Conservation (phyloP, 2,113 vertebrate genomes). For the human (Homo sapiens) region GRCh38 chr18:73932001-73932500, state of each 20-base stretch:
- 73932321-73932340: slow-evolving; percentile 43
- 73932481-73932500: neutral
- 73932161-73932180: neutral
- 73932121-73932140: slow-evolving; percentile 50
- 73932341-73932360: slow-evolving; percentile 36
- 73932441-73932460: neutral
- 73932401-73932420: neutral
- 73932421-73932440: neutral
- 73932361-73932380: neutral
- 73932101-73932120: neutral
- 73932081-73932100: slow-evolving; percentile 35
- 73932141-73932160: slow-evolving; percentile 30
- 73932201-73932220: slow-evolving; percentile 33
- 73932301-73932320: neutral
- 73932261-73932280: slow-evolving; percentile 46
- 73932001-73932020: no score
- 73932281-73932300: neutral
- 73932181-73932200: slow-evolving; percentile 22
- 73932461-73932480: slow-evolving; percentile 49
- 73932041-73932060: neutral
- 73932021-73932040: neutral
- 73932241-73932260: slow-evolving; percentile 41
- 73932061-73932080: neutral
- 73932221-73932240: neutral
- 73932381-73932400: slow-evolving; percentile 37